Base-by-base conservation (phyloP, 2,888 invertebrate species). In the Oscheius myriophilus region DNA sequence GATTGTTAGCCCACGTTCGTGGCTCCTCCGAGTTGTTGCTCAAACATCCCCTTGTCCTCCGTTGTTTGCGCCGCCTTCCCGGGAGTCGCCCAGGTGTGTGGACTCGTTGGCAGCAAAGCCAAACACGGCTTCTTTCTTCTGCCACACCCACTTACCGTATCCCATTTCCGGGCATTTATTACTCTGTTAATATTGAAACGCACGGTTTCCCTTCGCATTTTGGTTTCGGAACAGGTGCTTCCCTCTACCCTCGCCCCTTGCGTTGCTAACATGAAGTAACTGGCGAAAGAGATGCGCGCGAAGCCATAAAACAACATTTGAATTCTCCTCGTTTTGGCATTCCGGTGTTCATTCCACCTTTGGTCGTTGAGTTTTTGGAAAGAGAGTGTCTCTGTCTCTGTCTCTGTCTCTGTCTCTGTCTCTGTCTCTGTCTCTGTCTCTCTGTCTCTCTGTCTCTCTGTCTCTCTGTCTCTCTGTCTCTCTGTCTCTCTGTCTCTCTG, bases 101-200 rank as follows among this genome's bases (percentile, higher is more conserved):
- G 42, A 41, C 14, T 33, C 26, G 42, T 39, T 57, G 57, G 18
- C 57, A n/a, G 46, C 21, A 25, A 42, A 25, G 57, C 57, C 57
- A 57, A 57, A 57, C 21, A 57, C 57, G 57, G 57, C 57, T 18
- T 25, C 41, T 53, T 53, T 53, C 53, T 23, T 25, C 43, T 57
- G 41, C 16, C 21, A 46, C 33, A 33, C 33, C 33, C 33, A 33
- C 54, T 14, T 33, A 25, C 53, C 25, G 53, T 25, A 51, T 21
- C 25, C 51, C 18, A 14, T 51, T 51, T 51, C 51, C 21, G 25
- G 51, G n/a, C 51, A 9, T 33, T 9, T 33, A 33, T 33, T 33
- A 33, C 33, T 9, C 33, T 33, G 3, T 33, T 9, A 6, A 9
- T 33, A 6, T 33, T 3, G 33, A 33, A 33, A 33, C n/a, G n/a